These are phyloP conservation scores for Scaptomyza reducta DNA, from an alignment of 2,888 invertebrate genomes.

Conservation along the genomic window DNA sequence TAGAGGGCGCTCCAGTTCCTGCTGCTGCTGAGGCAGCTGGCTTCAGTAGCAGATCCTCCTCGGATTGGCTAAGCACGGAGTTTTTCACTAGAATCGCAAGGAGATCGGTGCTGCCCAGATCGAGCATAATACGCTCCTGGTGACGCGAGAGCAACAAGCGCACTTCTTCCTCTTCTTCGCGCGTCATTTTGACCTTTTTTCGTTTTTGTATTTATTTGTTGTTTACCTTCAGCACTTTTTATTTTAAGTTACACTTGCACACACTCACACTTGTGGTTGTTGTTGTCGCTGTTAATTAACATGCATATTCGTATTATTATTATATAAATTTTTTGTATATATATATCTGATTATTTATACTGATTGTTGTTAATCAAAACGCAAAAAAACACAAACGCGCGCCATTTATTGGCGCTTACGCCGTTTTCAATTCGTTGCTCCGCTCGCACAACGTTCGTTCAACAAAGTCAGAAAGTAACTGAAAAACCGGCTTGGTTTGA, in stretches of 20 bases:
- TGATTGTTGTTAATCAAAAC: constrained; percentile 44
- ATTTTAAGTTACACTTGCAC: constrained; percentile 33
- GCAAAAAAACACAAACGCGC: constrained; percentile 62
- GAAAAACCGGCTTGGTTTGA: constrained; percentile 63
- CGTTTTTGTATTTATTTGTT: constrained; percentile 7
- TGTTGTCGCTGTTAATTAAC: constrained; percentile 35
- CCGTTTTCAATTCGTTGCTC: constrained; percentile 37
- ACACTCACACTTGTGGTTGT: constrained; percentile 19
- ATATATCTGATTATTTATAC: constrained; percentile 22
- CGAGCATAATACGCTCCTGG: constrained; percentile 87
- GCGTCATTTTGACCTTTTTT: constrained; percentile 75
- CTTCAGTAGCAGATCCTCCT: constrained; percentile 85
- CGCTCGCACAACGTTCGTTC: constrained; percentile 61
- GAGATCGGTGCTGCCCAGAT: constrained; percentile 87
- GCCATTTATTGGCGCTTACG: constrained; percentile 64
- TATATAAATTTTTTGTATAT: constrained; percentile 15
- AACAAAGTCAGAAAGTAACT: constrained; percentile 58
- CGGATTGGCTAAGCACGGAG: constrained; percentile 87
- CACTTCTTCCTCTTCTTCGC: constrained; percentile 85
- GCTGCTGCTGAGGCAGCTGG: constrained; percentile 59
- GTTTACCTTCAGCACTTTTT: constrained; percentile 45
- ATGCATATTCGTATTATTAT: constrained; percentile 39
- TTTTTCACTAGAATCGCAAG: constrained; percentile 88
- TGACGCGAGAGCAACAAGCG: constrained; percentile 87
- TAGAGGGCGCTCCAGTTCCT: constrained; percentile 59